These are phyloP conservation scores for Bombus haemorrhoidalis DNA, from an alignment of 1,140 invertebrate species.

Conservation along the genomic window DNA sequence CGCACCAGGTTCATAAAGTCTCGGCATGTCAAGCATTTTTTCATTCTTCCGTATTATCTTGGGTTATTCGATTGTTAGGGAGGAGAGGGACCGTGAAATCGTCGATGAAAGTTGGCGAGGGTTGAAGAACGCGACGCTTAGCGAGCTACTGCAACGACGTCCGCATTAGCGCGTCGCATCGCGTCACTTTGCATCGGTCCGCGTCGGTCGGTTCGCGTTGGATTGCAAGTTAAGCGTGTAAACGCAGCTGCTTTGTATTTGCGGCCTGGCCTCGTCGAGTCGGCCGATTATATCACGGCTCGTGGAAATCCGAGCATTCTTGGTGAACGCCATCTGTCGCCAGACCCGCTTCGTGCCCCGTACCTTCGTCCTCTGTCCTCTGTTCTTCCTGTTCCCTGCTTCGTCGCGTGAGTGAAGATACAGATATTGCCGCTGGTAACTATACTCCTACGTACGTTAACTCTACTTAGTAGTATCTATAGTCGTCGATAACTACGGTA, in stretches of 20 bases:
- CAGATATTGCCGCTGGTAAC: slow-evolving; percentile 43
- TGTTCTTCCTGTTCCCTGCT: background rate
- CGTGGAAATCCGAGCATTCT: slow-evolving; percentile 64
- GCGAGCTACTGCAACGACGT: slow-evolving; percentile 20
- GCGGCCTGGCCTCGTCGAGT: slow-evolving; percentile 45
- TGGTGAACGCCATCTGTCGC: slow-evolving; percentile 66
- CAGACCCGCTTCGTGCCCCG: background rate
- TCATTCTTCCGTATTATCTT: background rate
- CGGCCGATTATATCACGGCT: slow-evolving; percentile 58
- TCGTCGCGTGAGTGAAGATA: slow-evolving; percentile 32
- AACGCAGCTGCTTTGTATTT: slow-evolving; percentile 70
- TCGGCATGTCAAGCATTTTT: slow-evolving; percentile 27
- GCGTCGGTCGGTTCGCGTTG: slow-evolving; percentile 27
- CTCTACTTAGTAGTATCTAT: slow-evolving; percentile 16
- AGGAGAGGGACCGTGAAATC: background rate
- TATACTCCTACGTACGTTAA: background rate
- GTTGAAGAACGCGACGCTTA: background rate
- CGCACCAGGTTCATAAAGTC: background rate
- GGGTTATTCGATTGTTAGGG: background rate
- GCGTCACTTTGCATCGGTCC: background rate
- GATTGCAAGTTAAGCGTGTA: slow-evolving; percentile 57
- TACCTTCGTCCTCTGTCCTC: background rate
- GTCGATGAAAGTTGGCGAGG: background rate
- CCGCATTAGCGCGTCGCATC: slow-evolving; percentile 30
- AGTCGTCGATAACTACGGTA: no score